These are phyloP conservation scores for Indri indri DNA, from an alignment of 2,113 vertebrate genomes.

Conservation along the genomic window DNA sequence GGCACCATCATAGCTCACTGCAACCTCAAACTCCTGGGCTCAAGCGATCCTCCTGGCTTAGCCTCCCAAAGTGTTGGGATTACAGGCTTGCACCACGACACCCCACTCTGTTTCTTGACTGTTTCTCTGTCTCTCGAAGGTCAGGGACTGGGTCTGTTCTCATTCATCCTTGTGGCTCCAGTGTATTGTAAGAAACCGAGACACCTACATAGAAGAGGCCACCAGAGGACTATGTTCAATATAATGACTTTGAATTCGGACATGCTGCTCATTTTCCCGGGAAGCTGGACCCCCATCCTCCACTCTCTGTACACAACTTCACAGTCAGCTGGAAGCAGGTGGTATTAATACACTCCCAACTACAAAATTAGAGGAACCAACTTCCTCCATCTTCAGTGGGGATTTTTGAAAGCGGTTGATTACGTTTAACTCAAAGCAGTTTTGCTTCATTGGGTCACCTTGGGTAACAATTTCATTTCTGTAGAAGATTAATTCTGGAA, in stretches of 20 bases:
- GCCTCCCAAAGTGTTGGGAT: background rate
- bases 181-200: background rate
- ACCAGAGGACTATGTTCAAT: background rate
- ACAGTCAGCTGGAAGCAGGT: background rate
- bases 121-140: background rate
- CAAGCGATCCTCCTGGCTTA: background rate
- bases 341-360: background rate
- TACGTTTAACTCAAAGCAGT: background rate
- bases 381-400: background rate
- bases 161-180: background rate
- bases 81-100: background rate
- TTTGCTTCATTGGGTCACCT: conserved; percentile 25
- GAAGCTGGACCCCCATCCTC: background rate
- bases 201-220: background rate
- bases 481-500: conserved; percentile 38
- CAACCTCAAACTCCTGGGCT: background rate
- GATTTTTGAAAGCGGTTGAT: conserved; percentile 37
- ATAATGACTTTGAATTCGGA: background rate
- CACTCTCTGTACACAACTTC: background rate
- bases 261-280: background rate
- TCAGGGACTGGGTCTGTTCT: background rate
- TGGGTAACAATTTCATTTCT: conserved; percentile 60
- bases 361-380: conserved; percentile 11
- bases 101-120: background rate
- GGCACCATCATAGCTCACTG: too few relatives aligned